Base-by-base conservation (phyloP, 1,140 invertebrate genomes). In the Drosophila kurseongensis region DNA sequence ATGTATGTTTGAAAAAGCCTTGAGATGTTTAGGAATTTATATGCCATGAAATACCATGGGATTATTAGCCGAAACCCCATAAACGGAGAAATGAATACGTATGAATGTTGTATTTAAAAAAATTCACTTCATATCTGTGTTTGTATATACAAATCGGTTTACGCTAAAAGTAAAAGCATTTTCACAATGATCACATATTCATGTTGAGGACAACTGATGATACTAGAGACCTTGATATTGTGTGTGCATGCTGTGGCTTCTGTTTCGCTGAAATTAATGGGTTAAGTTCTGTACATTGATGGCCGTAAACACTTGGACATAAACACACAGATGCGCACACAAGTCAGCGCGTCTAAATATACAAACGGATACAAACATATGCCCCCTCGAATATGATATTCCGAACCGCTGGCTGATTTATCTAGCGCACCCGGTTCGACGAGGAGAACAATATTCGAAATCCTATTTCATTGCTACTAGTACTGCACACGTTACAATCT, bases 321-420 rank as follows among this genome's bases (percentile, higher is more conserved):
- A 51, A 45, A 56, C 57, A 73, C 40, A 57, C 45, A 79, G 45
- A 48, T 18, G 44, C 23, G 76, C 63, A 57, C 65, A 57, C 54
- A 67, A 52, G 71, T 75, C 59, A 65, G 71, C 36, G 51, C 45
- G 23, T 75, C 72, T 75, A 75, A 75, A 75, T 75, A 75, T 66
- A 75, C 47, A 75, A 50, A 48, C 60, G 71, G 51, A 63, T 56
- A 75, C 38, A 65, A 75, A 59, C 50, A 76, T 76, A 60, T 76
- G 59, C 56, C 50, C 52, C 40, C 65, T 73, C 77, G 59, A 85
- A 86, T 86, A 75, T 71, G 78, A 85, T 85, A 69, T 84, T 80
- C 67, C 66, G 58, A 69, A 57, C 67, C 67, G 69, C 73, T 55
- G 52, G 40, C 59, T 75, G 82, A 85, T 85, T 85, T 85, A 85